Conservation (phyloP, 2,797 vertebrate genomes). For the Tarsius wallacei region DNA sequence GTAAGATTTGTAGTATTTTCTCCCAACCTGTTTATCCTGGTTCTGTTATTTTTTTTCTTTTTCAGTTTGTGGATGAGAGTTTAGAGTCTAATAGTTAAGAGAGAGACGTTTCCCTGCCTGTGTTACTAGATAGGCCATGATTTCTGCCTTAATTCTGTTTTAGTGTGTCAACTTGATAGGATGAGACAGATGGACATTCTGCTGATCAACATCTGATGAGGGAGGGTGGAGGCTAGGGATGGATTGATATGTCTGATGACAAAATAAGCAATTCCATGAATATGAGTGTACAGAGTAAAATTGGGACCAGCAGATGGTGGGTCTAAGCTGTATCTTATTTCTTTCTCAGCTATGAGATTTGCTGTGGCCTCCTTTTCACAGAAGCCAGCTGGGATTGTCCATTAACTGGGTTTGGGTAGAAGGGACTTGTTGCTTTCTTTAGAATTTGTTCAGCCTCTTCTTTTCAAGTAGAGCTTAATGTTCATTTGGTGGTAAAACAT, state of each 20-base stretch:
- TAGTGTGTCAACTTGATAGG: slow-evolving; percentile 45
- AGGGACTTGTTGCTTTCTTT: slow-evolving; percentile 73
- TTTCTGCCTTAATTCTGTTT: slow-evolving; percentile 50
- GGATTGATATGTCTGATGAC: slow-evolving; percentile 53
- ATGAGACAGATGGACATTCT: slow-evolving; percentile 73
- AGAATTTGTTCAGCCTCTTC: slow-evolving; percentile 64
- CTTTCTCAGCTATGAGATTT: slow-evolving; percentile 47
- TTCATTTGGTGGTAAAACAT: slow-evolving; percentile 65
- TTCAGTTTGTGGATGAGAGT: slow-evolving; percentile 12
- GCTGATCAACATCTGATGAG: slow-evolving; percentile 46
- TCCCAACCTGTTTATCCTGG: neutral
- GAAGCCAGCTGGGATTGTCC: slow-evolving; percentile 62
- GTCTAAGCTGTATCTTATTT: slow-evolving; percentile 71
- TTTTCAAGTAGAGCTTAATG: slow-evolving; percentile 47
- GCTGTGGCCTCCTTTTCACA: slow-evolving; percentile 63
- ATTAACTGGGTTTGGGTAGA: slow-evolving; percentile 65
- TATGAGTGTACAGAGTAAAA: slow-evolving; percentile 38
- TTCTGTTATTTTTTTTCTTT: slow-evolving; percentile 8
- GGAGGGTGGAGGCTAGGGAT: slow-evolving; percentile 10
- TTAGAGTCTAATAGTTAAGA: slow-evolving; percentile 5
- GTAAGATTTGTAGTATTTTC: slow-evolving; percentile 44
- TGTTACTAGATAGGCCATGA: neutral
- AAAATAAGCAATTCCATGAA: slow-evolving; percentile 65
- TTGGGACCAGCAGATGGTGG: slow-evolving; percentile 68
- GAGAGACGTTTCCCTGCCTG: neutral